phyloP scores from a whole-genome alignment of 2,888 invertebrate genomes.

The Abrostola triplasia region DNA sequence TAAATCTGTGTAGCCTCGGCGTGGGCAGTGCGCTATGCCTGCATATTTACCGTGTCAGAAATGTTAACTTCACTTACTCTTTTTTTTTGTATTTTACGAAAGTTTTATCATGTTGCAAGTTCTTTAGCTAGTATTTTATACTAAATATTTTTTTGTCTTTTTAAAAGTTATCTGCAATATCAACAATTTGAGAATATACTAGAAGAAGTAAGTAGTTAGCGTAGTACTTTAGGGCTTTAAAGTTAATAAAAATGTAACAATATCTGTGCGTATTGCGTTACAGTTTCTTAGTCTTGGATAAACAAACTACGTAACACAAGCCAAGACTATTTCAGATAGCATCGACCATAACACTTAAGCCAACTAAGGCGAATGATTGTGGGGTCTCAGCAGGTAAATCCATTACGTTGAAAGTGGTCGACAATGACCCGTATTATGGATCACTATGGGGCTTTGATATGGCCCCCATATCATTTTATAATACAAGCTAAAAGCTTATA shows the following conservation, averaged over 20 bases:
- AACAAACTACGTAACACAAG: conserved; percentile 6
- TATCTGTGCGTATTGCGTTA: neutral
- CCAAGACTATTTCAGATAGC: conserved; percentile 14
- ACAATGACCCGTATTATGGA: conserved; percentile 58
- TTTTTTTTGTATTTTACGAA: no score
- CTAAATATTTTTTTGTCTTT: no score
- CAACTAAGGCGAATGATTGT: conserved; percentile 32
- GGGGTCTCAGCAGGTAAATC: conserved; percentile 49
- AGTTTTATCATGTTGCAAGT: no score
- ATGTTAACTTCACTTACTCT: conserved; percentile 19
- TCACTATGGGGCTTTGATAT: conserved; percentile 40
- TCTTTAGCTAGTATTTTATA: no score
- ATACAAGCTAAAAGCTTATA: conserved; percentile 50
- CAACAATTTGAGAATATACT: no score
- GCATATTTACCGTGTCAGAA: conserved; percentile 13
- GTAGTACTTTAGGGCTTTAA: no score
- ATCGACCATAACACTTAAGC: conserved; percentile 37
- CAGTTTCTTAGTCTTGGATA: neutral
- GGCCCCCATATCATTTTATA: conserved; percentile 47
- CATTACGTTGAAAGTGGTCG: conserved; percentile 61
- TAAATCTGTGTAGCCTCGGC: conserved; percentile 57
- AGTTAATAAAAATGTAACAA: no score
- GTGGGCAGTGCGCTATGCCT: conserved; percentile 22
- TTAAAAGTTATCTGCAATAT: neutral
- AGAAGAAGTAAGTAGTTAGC: no score